These are phyloP conservation scores for Sebastolobus alascanus DNA, from an alignment of 2,797 vertebrate species.

Conservation along the genomic window DNA sequence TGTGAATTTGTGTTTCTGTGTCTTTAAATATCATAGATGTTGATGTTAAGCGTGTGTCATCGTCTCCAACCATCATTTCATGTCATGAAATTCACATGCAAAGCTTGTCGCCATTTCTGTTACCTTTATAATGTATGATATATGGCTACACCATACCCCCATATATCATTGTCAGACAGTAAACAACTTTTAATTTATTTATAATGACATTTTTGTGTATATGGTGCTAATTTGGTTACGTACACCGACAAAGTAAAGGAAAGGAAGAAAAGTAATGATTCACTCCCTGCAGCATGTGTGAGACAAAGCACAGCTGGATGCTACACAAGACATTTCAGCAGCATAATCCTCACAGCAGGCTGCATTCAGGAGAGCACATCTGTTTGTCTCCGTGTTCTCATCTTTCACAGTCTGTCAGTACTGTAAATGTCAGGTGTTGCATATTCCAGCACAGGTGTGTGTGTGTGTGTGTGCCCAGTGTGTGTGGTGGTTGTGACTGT, in stretches of 20 bases:
- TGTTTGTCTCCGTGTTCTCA: slow-evolving; percentile 79
- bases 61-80: slow-evolving; percentile 54
- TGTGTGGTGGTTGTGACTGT: slow-evolving; percentile 70
- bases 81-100: slow-evolving; percentile 63
- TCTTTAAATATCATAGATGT: slow-evolving; percentile 53
- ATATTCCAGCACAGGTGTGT: slow-evolving; percentile 60
- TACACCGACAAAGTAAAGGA: slow-evolving; percentile 23
- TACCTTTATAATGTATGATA: slow-evolving; percentile 58
- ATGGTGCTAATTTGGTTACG: slow-evolving; percentile 26
- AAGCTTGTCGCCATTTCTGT: slow-evolving; percentile 69
- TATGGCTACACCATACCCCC: slow-evolving; percentile 56
- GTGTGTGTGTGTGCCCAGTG: slow-evolving; percentile 64
- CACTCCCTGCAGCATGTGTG: slow-evolving; percentile 14
- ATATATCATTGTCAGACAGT: slow-evolving; percentile 65
- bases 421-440: slow-evolving; percentile 75
- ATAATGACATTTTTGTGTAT: slow-evolving; percentile 23
- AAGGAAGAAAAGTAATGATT: slow-evolving; percentile 16
- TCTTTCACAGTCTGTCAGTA: slow-evolving; percentile 78
- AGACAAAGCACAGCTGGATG: slow-evolving; percentile 48
- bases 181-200: slow-evolving; percentile 52
- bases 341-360: slow-evolving; percentile 39
- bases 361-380: slow-evolving; percentile 70
- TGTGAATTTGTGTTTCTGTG: slow-evolving; percentile 41
- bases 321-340: slow-evolving; percentile 31
- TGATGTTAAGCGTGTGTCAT: slow-evolving; percentile 79